Evolutionary conservation across 1,140 invertebrate species (phyloP), one percentile per base, ranked within the genome.

Genomic region (Psix sp.): DNA sequence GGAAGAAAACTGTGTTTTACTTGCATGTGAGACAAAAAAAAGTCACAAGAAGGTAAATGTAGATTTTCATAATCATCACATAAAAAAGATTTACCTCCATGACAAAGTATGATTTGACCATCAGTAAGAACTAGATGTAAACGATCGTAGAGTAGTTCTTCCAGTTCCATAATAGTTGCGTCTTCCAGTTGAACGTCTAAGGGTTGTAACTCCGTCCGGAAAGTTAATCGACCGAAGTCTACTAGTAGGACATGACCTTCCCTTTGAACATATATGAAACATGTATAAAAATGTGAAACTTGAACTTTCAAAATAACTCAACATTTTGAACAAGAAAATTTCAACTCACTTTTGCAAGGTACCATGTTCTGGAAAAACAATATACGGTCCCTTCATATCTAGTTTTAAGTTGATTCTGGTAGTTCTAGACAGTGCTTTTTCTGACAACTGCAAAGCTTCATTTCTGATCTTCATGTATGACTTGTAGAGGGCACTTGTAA

Each of bases 111-210:
- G 56, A 91, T 83, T 85, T 93, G 94, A 70, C 92, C 89, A 78
- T 91, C 90, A 40, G 89, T 90, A 43, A 93, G 90, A 62, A 90
- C 90, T 3, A 94, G 87, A 68, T 92, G 91, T 46, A 95, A 90
- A 74, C 94, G 88, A 74, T 95, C 94, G 76, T 95, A 96, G 1
- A 95, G 84, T 51, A 92, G 88, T 83, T 94, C 93, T 80, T 95
- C 94, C 11, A 95, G 84, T 87, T 95, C 94, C 90, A 94, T 94
- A 77, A 93, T 91, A 0, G 94, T 95, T 0, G 92, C 91, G 78
- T 94, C 93, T 82, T 94, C 93, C 1, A 93, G 81, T 16, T 90
- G 88, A 75, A 91, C 83, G 56, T 90, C 89, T 7, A 89, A 86
- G 5, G 92, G 91, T 80, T 94, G 94, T 48, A 95, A 84, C 79